phyloP scores from a whole-genome alignment of 2,888 invertebrate species.

The Tetragonisca angustula region DNA sequence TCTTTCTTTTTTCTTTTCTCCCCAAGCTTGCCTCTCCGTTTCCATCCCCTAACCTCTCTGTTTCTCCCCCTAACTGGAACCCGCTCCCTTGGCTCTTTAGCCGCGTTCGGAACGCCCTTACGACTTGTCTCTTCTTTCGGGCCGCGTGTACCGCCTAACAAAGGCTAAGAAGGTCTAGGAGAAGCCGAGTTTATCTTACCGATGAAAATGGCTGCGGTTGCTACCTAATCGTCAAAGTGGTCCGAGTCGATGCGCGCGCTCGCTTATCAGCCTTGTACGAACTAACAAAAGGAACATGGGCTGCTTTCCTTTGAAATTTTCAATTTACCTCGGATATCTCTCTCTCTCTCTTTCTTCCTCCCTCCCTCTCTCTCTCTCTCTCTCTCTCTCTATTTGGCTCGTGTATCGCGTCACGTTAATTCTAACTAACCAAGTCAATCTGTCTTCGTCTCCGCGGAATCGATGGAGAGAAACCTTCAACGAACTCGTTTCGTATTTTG shows the following conservation, averaged over 20 bases:
- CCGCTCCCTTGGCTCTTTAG: slow-evolving; percentile 40
- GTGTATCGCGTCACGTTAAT: neutral
- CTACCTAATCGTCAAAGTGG: slow-evolving; percentile 59
- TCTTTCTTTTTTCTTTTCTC: neutral
- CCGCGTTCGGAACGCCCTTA: slow-evolving; percentile 50
- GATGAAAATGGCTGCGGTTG: slow-evolving; percentile 54
- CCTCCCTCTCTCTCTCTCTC: too few relatives aligned
- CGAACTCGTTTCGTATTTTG: slow-evolving; percentile 22
- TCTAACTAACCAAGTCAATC: too few relatives aligned
- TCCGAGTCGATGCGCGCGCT: slow-evolving; percentile 33
- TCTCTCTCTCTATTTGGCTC: neutral
- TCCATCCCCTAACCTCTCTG: slow-evolving; percentile 41
- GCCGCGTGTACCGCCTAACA: slow-evolving; percentile 50
- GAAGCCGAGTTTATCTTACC: slow-evolving; percentile 55
- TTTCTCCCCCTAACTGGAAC: slow-evolving; percentile 17
- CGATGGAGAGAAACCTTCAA: neutral
- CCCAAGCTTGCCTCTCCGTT: slow-evolving; percentile 57
- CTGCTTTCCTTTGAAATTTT: neutral
- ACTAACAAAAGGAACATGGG: neutral
- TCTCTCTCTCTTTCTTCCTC: too few relatives aligned
- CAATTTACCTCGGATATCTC: neutral
- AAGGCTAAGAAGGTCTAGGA: slow-evolving; percentile 56
- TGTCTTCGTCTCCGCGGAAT: neutral
- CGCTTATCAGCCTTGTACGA: slow-evolving; percentile 12
- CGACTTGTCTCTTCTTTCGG: slow-evolving; percentile 57